Evolutionary conservation across 2,113 vertebrate genomes (phyloP), one percentile per base, ranked within the genome.

Genomic region (Delphinus delphis): DNA sequence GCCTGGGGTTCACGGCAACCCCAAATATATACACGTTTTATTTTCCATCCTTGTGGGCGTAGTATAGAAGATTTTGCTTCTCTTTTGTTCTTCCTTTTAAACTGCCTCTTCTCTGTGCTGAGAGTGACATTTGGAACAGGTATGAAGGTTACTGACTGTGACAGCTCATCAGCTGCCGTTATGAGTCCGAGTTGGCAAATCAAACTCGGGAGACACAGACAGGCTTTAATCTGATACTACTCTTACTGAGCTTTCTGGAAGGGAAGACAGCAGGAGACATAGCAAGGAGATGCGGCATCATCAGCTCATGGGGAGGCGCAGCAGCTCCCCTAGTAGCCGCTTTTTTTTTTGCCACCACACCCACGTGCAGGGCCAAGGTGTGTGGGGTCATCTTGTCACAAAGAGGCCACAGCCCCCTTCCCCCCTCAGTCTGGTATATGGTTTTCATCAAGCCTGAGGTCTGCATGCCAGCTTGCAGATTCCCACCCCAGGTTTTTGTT

Each of bases 371-470:
- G 2, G 44, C 33, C 58, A 55, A 62, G 62, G 76, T 82, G 31
- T 80, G 47, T 82, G 88, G 65, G 84, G 87, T 92, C 63, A 76
- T 63, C 67, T 89, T 86, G 74, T 89, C 80, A 76, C 60, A 80
- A n/a, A 86, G 53, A 93, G 71, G 41, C 68, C 33, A 15, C 8
- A 6, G 20, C 23, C 47, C 36, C 58, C 4, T n/a, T 63, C 31
- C 50, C 25, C 89, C 55, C 44, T 65, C 90, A 83, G 6, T 80
- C 63, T 84, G 55, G 26, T 71, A 5, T 90, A 81, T 87, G 93
- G 89, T 95, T 98, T 96, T 88, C 95, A 95, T 97, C 87, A 95
- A 53, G 47, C 26, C 83, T 2, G 38, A 93, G 85, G 63, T 81
- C 84, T 86, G 67, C 83, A 80, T 41, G n/a, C 60, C 71, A 79